Evolutionary conservation across 2,888 invertebrate genomes (phyloP), one percentile per base, ranked within the genome.

Genomic region (Chrysodeixis includens): DNA sequence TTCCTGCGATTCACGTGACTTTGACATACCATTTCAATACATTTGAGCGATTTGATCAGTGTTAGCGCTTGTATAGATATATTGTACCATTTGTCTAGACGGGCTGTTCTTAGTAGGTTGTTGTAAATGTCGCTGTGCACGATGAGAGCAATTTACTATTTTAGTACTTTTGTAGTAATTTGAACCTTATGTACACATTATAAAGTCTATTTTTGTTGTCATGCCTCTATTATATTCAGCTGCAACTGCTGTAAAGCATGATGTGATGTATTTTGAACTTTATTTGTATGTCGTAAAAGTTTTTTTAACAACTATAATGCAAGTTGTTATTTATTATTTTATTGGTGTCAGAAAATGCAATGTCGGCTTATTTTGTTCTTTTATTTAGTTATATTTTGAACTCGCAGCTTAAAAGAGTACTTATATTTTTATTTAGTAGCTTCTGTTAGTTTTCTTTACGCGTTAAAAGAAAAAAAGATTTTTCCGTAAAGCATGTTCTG

Each of bases 51-150:
- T 26, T 26, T 26, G 3, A 26, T 26, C 26, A 26, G 26, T 6
- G 26, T 26, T 26, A 26, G 26, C 26, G 26, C 5, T 18, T 18
- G 18, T 46, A n/a, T n/a, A 49, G 1, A 16, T 65, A 30, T 20
- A n/a, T n/a, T n/a, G n/a, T n/a, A 55, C 58, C 60, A 58, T 70
- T 54, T 66, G 52, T 51, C 55, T 62, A 52, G 64, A 69, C 26
- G 26, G 55, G 64, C 69, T 76, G 72, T 68, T 66, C 59, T 66
- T 16, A 55, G 52, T 71, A 66, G 67, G 64, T 73, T 56, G 60
- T 56, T 71, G 62, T 73, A 61, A 62, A 54, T 65, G 60, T 69
- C 68, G 20, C 69, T 66, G 66, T 76, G 81, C 82, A 82, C 76
- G 79, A 70, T 69, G 71, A 71, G 46, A 74, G 53, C 40, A 57